Base-by-base conservation (phyloP, 2,888 invertebrate species). In the Coleophora deauratella region DNA sequence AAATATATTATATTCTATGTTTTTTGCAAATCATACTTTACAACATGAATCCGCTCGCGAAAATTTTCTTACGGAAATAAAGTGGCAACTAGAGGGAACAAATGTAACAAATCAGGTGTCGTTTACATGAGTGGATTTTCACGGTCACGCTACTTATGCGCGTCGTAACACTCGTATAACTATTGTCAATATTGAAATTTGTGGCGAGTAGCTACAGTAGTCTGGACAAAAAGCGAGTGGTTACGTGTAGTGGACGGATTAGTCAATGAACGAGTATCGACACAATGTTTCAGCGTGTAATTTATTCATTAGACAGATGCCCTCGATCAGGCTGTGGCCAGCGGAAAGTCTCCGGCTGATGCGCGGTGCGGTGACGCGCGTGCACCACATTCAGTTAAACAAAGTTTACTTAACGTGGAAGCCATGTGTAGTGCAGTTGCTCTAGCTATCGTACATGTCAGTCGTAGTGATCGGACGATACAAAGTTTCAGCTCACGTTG, bases 211-310 rank as follows among this genome's bases (percentile, higher is more conserved):
- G 44, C 49, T 51, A 49, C 35, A 41, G 47, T 45, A 47, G 41
- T 51, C 44, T 53, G 54, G 56, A 49, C 57, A 58, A 69, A 69
- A 65, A 3, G 21, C 3, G 21, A 4, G 21, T 3, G 3, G 21
- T 21, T 21, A 21, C 21, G 21, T 21, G 21, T 21, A 21, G 27
- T 61, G 59, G 65, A 70, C 68, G 66, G 66, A 58, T 57, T 66
- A 66, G 70, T 69, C 79, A 80, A 76, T 78, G 78, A 72, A 76
- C 74, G 72, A 66, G 64, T 66, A 74, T 79, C 65, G 75, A 72
- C 71, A 84, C 81, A 84, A 80, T 82, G 79, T 82, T 81, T 79
- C 78, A 80, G 80, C 81, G 79, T 84, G 84, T 84, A 84, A 84
- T 84, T 84, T 85, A 84, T 85, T 82, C 84, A 84, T 84, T 78